Evolutionary conservation across 2,888 invertebrate genomes (phyloP).

Genomic region (Tortricodes alternella): DNA sequence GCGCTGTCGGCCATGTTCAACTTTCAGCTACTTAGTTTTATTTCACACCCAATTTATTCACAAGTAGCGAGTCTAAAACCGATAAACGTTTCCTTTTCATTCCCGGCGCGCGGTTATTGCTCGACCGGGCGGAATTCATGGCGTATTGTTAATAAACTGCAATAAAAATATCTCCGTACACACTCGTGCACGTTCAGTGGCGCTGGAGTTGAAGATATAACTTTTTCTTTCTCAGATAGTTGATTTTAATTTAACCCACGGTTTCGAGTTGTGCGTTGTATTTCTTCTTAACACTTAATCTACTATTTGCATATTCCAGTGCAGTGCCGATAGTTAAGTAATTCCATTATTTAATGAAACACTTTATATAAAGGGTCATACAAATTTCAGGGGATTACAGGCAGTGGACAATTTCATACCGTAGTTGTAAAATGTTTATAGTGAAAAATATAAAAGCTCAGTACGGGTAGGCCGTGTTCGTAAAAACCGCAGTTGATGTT

Average conservation of each 20-base stretch:
- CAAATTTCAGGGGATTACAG: slow-evolving; percentile 18
- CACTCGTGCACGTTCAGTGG: neutral
- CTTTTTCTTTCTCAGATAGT: too few relatives aligned
- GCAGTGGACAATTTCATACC: slow-evolving; percentile 27
- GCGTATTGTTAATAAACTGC: slow-evolving; percentile 24
- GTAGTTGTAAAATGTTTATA: slow-evolving; percentile 37
- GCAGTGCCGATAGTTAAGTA: too few relatives aligned
- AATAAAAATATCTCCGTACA: slow-evolving; percentile 13
- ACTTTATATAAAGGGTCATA: neutral
- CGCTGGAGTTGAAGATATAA: neutral
- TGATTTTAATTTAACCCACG: too few relatives aligned
- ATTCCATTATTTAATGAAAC: neutral
- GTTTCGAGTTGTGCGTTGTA: too few relatives aligned
- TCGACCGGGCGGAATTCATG: slow-evolving; percentile 32
- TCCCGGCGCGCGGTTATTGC: slow-evolving; percentile 42
- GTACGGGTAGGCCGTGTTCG: slow-evolving; percentile 59
- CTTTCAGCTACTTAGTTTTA: slow-evolving; percentile 67
- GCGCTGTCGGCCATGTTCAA: slow-evolving; percentile 48
- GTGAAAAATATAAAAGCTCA: slow-evolving; percentile 56
- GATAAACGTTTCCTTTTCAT: slow-evolving; percentile 50
- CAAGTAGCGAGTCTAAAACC: slow-evolving; percentile 50
- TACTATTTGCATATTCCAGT: too few relatives aligned
- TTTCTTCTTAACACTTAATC: too few relatives aligned
- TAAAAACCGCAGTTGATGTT: slow-evolving; percentile 72
- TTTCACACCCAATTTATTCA: slow-evolving; percentile 67